Conservation (phyloP, 64 coral and sea anemone species). For the Orbicella faveolata region DNA sequence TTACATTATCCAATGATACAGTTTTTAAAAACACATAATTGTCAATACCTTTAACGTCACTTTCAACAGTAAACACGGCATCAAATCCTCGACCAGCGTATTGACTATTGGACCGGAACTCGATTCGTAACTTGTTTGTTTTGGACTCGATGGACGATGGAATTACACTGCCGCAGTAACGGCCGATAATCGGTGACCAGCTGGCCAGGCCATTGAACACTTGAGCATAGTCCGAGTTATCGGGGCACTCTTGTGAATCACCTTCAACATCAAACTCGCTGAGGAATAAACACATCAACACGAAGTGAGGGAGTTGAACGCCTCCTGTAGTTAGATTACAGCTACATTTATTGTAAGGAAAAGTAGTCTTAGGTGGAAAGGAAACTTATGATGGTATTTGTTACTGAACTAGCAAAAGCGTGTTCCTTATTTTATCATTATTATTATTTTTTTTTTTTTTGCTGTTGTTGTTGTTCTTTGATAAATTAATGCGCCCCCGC, state of each 20-base stretch:
- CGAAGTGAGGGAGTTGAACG: neutral
- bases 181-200: slow-evolving; percentile 60
- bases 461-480: too few relatives aligned
- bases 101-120: slow-evolving; percentile 60
- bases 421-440: too few relatives aligned
- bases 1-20: neutral
- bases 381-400: too few relatives aligned
- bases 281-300: neutral
- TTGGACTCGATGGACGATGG: slow-evolving; percentile 40
- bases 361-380: too few relatives aligned
- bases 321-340: too few relatives aligned
- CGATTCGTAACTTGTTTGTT: slow-evolving; percentile 79
- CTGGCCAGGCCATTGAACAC: slow-evolving; percentile 80
- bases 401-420: too few relatives aligned
- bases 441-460: too few relatives aligned
- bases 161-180: slow-evolving; percentile 52
- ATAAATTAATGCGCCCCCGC: too few relatives aligned
- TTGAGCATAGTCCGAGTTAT: slow-evolving; percentile 58
- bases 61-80: slow-evolving; percentile 48
- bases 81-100: slow-evolving; percentile 79
- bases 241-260: slow-evolving; percentile 23
- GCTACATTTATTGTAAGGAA: too few relatives aligned
- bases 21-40: neutral
- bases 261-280: slow-evolving; percentile 81
- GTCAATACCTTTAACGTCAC: slow-evolving; percentile 44